Conservation (phyloP, 2,113 vertebrate species). For the Nanorana parkeri region DNA sequence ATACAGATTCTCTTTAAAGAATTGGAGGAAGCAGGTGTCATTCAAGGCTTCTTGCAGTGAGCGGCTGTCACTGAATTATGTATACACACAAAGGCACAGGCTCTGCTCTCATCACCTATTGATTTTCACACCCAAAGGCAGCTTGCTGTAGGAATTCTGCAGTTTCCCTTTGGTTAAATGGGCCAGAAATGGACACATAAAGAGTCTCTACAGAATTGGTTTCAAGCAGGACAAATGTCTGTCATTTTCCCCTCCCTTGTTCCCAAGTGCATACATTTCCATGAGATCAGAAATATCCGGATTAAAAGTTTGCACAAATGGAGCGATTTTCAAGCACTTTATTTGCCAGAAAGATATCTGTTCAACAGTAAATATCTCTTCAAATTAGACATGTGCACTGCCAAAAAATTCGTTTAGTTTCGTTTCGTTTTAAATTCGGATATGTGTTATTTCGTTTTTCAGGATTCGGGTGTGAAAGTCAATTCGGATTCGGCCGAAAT, state of each 20-base stretch:
- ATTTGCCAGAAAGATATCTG: too few relatives aligned
- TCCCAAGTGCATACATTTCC: background rate
- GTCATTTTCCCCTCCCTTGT: background rate
- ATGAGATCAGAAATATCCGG: background rate
- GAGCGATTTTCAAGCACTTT: too few relatives aligned
- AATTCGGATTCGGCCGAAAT: too few relatives aligned
- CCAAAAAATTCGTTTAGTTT: too few relatives aligned
- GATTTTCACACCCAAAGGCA: constrained; percentile 24
- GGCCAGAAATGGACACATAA: background rate
- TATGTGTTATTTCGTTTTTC: too few relatives aligned
- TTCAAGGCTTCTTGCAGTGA: constrained; percentile 27
- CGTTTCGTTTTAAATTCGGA: too few relatives aligned
- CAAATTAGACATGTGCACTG: too few relatives aligned
- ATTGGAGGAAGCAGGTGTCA: constrained; percentile 28
- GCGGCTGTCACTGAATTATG: constrained; percentile 34
- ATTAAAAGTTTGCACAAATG: background rate
- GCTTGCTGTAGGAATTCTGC: background rate
- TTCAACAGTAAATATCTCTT: too few relatives aligned
- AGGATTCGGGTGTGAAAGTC: too few relatives aligned
- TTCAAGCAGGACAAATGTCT: background rate
- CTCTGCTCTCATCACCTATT: constrained; percentile 35
- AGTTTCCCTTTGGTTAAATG: background rate
- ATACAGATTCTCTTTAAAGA: background rate
- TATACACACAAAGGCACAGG: constrained; percentile 31
- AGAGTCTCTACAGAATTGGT: background rate